Conservation (phyloP, 2,113 vertebrate species). For the Serinus canaria region DNA sequence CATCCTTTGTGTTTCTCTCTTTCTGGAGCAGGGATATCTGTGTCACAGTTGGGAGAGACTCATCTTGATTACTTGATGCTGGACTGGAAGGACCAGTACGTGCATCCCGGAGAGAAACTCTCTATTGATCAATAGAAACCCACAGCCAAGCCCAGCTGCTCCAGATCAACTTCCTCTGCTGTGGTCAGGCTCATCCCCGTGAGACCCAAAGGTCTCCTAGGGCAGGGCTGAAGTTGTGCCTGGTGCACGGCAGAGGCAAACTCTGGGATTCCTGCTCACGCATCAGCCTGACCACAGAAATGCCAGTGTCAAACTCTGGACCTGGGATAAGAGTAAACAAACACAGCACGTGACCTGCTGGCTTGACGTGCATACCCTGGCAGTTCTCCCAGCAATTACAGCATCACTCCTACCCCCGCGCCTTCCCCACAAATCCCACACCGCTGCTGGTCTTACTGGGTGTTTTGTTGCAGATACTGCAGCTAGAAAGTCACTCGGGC, state of each 20-base stretch:
- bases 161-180: not conserved
- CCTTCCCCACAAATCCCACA: not conserved
- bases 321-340: constrained; percentile 50
- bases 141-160: not conserved
- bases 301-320: not conserved
- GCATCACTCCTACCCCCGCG: constrained; percentile 6
- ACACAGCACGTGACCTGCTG: constrained; percentile 26
- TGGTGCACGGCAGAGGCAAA: not conserved
- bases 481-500: not conserved
- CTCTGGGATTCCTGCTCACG: constrained; percentile 19
- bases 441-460: not conserved
- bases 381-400: constrained; percentile 45
- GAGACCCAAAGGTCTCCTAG: not conserved
- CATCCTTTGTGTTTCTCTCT: not conserved
- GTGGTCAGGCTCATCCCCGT: not conserved
- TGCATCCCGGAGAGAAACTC: not conserved
- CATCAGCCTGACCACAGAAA: constrained; percentile 49
- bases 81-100: not conserved
- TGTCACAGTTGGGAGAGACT: not conserved
- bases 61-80: not conserved
- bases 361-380: constrained; percentile 20
- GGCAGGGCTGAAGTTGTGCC: not conserved
- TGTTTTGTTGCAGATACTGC: not conserved
- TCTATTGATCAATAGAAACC: constrained; percentile 22
- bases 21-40: not conserved